Conservation (phyloP, 2,888 invertebrate genomes). For the Baccha elongata region DNA sequence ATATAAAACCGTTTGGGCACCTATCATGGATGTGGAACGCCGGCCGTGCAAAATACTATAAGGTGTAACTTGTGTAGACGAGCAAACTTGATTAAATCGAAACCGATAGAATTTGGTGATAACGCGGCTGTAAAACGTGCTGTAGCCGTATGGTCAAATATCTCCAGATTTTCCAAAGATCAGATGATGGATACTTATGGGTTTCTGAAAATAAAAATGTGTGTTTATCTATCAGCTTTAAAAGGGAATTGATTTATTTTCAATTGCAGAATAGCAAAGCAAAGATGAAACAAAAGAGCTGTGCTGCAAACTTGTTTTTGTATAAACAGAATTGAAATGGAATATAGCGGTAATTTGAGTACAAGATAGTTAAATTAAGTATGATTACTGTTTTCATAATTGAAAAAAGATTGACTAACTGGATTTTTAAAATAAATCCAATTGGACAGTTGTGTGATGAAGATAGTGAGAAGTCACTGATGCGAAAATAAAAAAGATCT, state of each 20-base stretch:
- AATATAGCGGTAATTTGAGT: slow-evolving; percentile 27
- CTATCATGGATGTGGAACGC: slow-evolving; percentile 42
- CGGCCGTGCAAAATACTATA: slow-evolving; percentile 28
- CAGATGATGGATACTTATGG: slow-evolving; percentile 71
- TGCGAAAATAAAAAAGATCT: not conserved
- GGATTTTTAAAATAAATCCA: not conserved
- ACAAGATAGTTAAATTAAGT: slow-evolving; percentile 15
- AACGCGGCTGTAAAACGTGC: slow-evolving; percentile 68
- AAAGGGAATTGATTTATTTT: slow-evolving; percentile 71
- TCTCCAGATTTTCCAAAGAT: slow-evolving; percentile 63
- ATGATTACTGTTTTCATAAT: slow-evolving; percentile 22
- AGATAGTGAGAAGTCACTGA: not conserved
- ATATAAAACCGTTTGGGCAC: slow-evolving; percentile 48
- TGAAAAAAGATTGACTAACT: slow-evolving; percentile 20
- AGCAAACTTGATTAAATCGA: slow-evolving; percentile 65
- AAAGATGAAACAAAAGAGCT: slow-evolving; percentile 48
- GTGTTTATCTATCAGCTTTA: slow-evolving; percentile 17
- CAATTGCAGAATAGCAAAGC: slow-evolving; percentile 63
- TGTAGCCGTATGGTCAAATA: slow-evolving; percentile 57
- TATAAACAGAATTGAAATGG: slow-evolving; percentile 24
- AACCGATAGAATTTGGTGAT: slow-evolving; percentile 71
- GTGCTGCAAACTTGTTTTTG: slow-evolving; percentile 47
- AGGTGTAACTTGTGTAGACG: slow-evolving; percentile 69
- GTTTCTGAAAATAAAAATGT: slow-evolving; percentile 31
- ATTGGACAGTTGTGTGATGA: not conserved